phyloP scores from a whole-genome alignment of 2,888 invertebrate species.

The Steromphala cineraria region DNA sequence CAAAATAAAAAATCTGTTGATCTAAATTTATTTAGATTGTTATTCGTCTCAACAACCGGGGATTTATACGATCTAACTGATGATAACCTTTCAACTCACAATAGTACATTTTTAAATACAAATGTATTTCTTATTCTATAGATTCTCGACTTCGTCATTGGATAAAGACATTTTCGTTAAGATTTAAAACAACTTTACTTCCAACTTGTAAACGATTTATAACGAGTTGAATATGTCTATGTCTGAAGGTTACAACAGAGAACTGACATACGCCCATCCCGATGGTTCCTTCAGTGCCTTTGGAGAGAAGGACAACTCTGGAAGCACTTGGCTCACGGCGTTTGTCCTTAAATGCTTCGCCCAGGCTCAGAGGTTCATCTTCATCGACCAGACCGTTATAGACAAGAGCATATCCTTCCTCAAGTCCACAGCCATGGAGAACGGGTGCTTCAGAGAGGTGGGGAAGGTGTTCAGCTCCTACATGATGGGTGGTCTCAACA shows the following conservation, averaged over 20 bases:
- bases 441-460: slow-evolving; percentile 84
- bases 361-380: slow-evolving; percentile 76
- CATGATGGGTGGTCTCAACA: slow-evolving; percentile 68
- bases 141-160: too few relatives aligned
- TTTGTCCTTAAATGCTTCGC: slow-evolving; percentile 85
- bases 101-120: too few relatives aligned
- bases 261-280: slow-evolving; percentile 86
- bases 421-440: slow-evolving; percentile 81
- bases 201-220: too few relatives aligned
- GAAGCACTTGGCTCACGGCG: slow-evolving; percentile 80
- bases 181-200: not conserved
- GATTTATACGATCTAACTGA: too few relatives aligned
- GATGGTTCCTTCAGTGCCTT: slow-evolving; percentile 74
- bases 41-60: too few relatives aligned
- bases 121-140: too few relatives aligned
- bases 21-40: too few relatives aligned
- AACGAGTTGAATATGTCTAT: not conserved
- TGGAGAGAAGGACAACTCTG: slow-evolving; percentile 58
- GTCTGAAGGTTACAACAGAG: slow-evolving; percentile 86
- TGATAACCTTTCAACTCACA: too few relatives aligned
- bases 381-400: slow-evolving; percentile 79
- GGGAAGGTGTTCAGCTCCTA: slow-evolving; percentile 71
- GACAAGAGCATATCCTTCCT: slow-evolving; percentile 58
- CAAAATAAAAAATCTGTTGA: too few relatives aligned
- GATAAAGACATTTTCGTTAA: too few relatives aligned